Evolutionary conservation across 2,113 vertebrate genomes (phyloP).

Genomic region (Strix uralensis): DNA sequence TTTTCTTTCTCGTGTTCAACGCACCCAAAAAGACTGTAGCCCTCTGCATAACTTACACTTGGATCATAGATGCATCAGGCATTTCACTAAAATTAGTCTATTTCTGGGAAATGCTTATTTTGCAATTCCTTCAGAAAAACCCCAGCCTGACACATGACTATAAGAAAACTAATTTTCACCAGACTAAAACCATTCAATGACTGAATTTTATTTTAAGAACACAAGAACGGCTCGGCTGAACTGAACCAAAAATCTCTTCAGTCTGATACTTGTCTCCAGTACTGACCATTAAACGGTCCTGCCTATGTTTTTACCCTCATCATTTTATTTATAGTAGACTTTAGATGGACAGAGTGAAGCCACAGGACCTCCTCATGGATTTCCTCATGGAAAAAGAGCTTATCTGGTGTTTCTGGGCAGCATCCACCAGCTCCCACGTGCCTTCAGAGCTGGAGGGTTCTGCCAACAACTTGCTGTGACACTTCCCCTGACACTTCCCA

Average conservation of each 20-base stretch:
- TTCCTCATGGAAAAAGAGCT: background rate
- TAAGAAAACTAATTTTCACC: background rate
- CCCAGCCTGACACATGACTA: background rate
- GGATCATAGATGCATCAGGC: background rate
- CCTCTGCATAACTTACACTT: background rate
- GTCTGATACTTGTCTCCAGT: background rate
- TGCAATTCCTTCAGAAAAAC: background rate
- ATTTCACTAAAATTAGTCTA: background rate
- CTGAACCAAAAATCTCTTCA: background rate
- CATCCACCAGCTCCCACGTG: background rate
- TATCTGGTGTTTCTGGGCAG: background rate
- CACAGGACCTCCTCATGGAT: background rate
- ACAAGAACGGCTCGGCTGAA: background rate
- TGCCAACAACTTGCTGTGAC: background rate
- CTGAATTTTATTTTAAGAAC: background rate
- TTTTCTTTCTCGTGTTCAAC: background rate
- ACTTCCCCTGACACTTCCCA: background rate
- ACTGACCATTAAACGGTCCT: background rate
- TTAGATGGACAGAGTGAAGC: background rate
- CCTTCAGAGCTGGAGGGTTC: background rate
- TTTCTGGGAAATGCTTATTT: conserved; percentile 10
- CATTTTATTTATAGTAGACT: fast-evolving
- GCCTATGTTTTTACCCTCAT: background rate
- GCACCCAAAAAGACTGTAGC: background rate
- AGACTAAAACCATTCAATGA: background rate